Conservation (phyloP, 2,797 vertebrate species). For the Moxostoma hubbsi region DNA sequence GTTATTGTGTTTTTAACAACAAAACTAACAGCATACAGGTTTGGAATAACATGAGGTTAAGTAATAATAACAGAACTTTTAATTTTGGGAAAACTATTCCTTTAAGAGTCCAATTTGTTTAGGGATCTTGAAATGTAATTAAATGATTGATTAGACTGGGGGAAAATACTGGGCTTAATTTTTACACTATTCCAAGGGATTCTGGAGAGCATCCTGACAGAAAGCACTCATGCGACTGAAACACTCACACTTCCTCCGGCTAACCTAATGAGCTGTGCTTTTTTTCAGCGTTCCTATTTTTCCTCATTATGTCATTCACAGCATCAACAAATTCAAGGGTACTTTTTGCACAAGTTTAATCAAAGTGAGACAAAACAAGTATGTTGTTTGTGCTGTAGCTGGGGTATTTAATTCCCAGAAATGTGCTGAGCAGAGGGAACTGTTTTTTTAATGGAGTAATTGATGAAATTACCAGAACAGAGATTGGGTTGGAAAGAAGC, state of each 20-base stretch:
- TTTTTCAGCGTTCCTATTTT: constrained; percentile 15
- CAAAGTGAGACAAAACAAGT: constrained; percentile 1
- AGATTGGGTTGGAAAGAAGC: constrained; percentile 23
- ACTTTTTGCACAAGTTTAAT: constrained; percentile 1
- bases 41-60: too few relatives aligned
- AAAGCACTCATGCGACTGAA: constrained; percentile 19
- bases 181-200: neutral
- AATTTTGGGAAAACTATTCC: too few relatives aligned
- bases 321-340: constrained; percentile 23
- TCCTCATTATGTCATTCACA: constrained; percentile 46
- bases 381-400: neutral
- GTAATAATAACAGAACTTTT: too few relatives aligned
- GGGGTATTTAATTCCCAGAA: constrained; percentile 22
- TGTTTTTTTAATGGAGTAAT: constrained; percentile 24
- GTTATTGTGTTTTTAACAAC: too few relatives aligned
- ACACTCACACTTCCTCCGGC: constrained; percentile 18
- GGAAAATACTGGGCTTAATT: constrained; percentile 23
- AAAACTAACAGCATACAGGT: too few relatives aligned
- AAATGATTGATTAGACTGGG: constrained; percentile 37
- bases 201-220: constrained; percentile 28
- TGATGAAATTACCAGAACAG: constrained; percentile 27
- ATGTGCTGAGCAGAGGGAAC: constrained; percentile 12
- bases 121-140: constrained; percentile 16
- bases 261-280: constrained; percentile 42
- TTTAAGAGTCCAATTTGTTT: constrained; percentile 12